Evolutionary conservation across 1,140 invertebrate genomes (phyloP), one percentile per base, ranked within the genome.

Genomic region (Drosophila pandora): DNA sequence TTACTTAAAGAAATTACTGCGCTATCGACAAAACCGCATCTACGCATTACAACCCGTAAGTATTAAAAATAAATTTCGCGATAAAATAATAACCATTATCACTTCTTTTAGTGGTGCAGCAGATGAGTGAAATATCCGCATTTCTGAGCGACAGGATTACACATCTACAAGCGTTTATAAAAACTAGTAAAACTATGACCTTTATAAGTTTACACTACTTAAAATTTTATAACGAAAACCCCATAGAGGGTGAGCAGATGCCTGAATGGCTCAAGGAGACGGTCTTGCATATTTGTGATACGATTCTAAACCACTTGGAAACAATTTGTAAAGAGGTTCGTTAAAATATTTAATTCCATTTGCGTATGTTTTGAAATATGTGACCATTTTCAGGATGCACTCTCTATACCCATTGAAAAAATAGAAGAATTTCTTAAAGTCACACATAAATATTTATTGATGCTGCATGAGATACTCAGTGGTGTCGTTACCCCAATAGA

Each of bases 221-320:
- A 13, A 55, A 41, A 3, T 30, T 34, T 2, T 9, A 7, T 22
- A 47, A 47, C 5, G 10, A 13, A n/a, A 23, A 53, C 5, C 6
- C 8, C 12, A 57, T 3, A 0, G 22, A 50, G 5, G 21, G n/a
- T 4, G 21, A 22, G n/a, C 37, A 21, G 6, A 59, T 69, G 39
- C 76, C 83, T 0, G 48, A 67, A 7, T 83, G 76, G 67, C 41
- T 83, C 2, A 52, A 70, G 48, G 75, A 76, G 7, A 72, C 79
- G 2, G 0, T 64, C 7, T 21, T 69, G 25, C 83, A 87, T 61
- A 52, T 88, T 10, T 69, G 69, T 10, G 62, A 87, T 10, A 65
- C 67, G 0, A 47, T 48, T 7, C 32, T 71, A 0, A 50, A 54
- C 30, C 53, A 79, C 9, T 28, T 72, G 47, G 62, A 60, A 7